Base-by-base conservation (phyloP, 2,888 invertebrate species). In the Malthinus flaveolus region DNA sequence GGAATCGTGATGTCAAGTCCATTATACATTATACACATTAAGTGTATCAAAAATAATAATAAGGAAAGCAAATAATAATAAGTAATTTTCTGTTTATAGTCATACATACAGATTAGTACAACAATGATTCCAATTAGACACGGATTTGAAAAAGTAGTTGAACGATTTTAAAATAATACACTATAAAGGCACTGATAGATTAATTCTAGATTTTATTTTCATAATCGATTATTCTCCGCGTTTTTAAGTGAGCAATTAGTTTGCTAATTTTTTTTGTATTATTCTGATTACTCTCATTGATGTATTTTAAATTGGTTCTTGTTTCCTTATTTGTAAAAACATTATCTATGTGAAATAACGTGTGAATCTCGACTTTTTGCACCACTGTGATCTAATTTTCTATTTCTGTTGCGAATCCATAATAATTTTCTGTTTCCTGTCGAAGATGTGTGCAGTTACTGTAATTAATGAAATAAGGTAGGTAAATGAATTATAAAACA, bases 291-390 rank as follows among this genome's bases (percentile, higher is more conserved):
- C 58, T 32, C 49, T 53, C 58, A 53, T 49, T 58, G 58, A 58
- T 58, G 58, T 58, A 58, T 53, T 58, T 58, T 58, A 58, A 58
- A 58, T 58, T 58, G 58, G 53, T 58, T 57, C 48, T 58, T 53
- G 52, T 57, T 57, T 52, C 47, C 42, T 50, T 37, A 37, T 10
- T n/a, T 13, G 31, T 35, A 58, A 58, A 58, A 58, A 58, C 48
- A 10, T 23, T 12, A 44, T 10, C 44, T 45, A 44, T 46, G 47
- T 39, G 45, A 12, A 51, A 44, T 34, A 37, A 53, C 58, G 58
- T 58, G 58, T 58, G 58, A 58, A 58, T 34, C 35, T 31, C 12
- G 11, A 35, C 49, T 58, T 58, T 58, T 58, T 58, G 44, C 48
- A 44, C 49, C 36, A 45, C 48, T 49, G 48, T 49, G 58, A 58